Conservation (phyloP, 2,888 invertebrate genomes). For the Phyto melanocephala region DNA sequence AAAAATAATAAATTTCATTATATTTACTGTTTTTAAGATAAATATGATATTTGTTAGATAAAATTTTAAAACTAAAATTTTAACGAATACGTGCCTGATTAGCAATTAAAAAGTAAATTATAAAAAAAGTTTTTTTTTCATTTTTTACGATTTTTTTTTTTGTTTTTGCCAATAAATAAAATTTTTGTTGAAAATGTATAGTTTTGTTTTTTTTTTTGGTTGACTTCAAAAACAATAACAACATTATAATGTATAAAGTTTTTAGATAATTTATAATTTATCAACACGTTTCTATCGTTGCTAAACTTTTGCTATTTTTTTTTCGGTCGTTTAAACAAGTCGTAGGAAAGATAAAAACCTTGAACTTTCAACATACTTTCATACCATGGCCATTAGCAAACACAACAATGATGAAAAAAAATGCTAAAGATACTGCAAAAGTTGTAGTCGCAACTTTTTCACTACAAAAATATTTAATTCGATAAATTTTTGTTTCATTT, state of each 20-base stretch:
- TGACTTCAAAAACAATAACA: neutral
- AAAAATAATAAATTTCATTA: no score
- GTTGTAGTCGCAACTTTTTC: neutral
- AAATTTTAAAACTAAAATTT: no score
- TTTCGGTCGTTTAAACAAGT: constrained; percentile 2
- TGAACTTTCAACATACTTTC: constrained; percentile 49
- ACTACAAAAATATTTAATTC: constrained; percentile 19
- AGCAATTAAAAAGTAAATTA: no score
- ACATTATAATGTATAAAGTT: neutral
- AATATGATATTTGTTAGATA: no score
- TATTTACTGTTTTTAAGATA: no score
- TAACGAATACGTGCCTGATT: no score
- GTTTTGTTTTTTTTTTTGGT: neutral
- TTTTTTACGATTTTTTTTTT: no score
- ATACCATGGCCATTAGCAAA: no score
- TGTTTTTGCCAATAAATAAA: no score
- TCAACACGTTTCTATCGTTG: neutral
- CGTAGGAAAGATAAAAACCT: constrained; percentile 27
- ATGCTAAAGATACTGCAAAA: neutral
- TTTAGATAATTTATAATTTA: constrained; percentile 46
- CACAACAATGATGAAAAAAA: neutral
- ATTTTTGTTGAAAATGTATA: constrained; percentile 19
- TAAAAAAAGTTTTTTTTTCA: no score
- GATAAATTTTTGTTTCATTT: constrained; percentile 45
- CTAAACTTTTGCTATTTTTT: neutral